These are phyloP conservation scores for Pemphigus obesinymphae DNA, from an alignment of 1,140 invertebrate species.

Conservation along the genomic window DNA sequence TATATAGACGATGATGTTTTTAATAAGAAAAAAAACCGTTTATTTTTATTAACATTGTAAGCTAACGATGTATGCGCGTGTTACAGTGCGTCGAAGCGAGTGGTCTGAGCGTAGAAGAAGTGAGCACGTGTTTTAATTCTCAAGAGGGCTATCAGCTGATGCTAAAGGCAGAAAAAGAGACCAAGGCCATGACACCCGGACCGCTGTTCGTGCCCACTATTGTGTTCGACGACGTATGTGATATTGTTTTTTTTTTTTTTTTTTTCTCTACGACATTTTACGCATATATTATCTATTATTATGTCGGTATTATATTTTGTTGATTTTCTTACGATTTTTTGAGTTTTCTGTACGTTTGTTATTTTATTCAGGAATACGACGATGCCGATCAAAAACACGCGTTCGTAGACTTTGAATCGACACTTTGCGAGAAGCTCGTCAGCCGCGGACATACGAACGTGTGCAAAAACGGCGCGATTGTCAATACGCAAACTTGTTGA, in stretches of 20 bases:
- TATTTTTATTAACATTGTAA: too few species aligned
- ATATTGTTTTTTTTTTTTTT: background rate
- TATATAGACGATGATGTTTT: too few species aligned
- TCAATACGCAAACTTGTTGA: background rate
- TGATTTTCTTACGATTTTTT: background rate
- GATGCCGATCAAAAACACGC: background rate
- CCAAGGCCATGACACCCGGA: background rate
- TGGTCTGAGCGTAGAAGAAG: background rate
- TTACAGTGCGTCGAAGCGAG: constrained; percentile 4
- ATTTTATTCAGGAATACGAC: background rate
- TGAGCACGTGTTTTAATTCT: background rate
- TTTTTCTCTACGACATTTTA: too few species aligned
- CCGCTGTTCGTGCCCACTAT: constrained; percentile 12
- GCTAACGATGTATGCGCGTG: background rate
- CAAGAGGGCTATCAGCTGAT: constrained; percentile 13
- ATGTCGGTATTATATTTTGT: background rate
- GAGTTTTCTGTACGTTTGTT: too few species aligned
- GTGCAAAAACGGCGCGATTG: background rate
- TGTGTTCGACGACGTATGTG: background rate
- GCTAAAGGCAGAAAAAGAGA: background rate
- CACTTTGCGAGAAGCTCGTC: background rate
- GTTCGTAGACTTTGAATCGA: background rate
- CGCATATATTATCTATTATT: background rate
- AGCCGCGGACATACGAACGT: background rate
- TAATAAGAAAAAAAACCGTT: too few species aligned